phyloP scores from a whole-genome alignment of 2,797 vertebrate species.

The Pagetopsis macropterus region DNA sequence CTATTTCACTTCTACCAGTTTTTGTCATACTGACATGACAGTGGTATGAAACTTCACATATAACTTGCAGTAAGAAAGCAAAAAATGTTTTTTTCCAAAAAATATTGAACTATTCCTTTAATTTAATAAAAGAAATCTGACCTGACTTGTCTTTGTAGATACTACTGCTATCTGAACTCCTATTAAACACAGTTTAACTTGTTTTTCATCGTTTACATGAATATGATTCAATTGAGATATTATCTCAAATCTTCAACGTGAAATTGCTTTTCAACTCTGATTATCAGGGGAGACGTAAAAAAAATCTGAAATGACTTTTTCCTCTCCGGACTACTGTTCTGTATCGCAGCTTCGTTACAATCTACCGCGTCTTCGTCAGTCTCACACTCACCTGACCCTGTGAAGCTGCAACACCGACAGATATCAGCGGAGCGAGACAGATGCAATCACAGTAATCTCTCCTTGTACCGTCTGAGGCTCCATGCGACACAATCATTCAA shows the following conservation, averaged over 20 bases:
- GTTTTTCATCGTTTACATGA: constrained; percentile 19
- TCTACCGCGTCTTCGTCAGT: constrained; percentile 36
- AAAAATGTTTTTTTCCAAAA: background rate
- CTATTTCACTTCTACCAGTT: too few relatives aligned
- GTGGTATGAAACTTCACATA: background rate
- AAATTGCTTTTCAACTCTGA: constrained; percentile 38
- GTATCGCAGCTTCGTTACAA: constrained; percentile 43
- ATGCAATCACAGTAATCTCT: constrained; percentile 62
- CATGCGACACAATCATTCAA: constrained; percentile 65
- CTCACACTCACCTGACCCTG: constrained; percentile 42
- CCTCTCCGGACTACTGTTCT: constrained; percentile 12
- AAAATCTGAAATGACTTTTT: constrained; percentile 34
- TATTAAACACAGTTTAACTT: constrained; percentile 4
- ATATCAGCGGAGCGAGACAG: constrained; percentile 58
- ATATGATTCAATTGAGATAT: constrained; percentile 35
- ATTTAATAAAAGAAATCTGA: background rate
- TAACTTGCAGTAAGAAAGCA: background rate
- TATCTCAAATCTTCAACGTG: constrained; percentile 23
- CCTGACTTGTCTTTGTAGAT: constrained; percentile 1
- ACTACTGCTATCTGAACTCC: constrained; percentile 3
- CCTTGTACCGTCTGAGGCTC: constrained; percentile 46
- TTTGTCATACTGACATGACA: background rate
- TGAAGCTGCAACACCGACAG: constrained; percentile 48
- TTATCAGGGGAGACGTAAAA: constrained; percentile 15
- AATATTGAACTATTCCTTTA: background rate